Percentiles rank a stretch among this genome's conserved stretches.
These are phyloP conservation scores for Caretta caretta DNA, from an alignment of 2,113 vertebrate genomes.

Conservation along the genomic window DNA sequence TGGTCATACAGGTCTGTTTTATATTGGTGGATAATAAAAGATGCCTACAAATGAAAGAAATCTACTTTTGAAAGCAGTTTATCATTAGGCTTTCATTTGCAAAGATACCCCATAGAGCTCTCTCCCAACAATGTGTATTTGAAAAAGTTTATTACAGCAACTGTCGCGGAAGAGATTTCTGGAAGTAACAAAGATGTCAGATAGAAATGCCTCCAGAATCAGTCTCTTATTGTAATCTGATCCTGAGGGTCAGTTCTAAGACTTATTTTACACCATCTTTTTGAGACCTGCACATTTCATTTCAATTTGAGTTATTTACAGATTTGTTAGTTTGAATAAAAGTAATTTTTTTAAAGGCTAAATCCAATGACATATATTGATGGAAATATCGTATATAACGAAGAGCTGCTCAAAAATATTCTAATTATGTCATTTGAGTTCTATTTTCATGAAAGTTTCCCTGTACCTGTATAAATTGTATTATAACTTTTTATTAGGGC, in stretches of 20 bases:
- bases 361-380: neutral
- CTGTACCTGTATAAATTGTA: neutral
- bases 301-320: neutral
- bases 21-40: neutral
- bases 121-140: neutral
- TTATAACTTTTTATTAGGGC: neutral
- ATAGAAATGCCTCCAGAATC: rapidly evolving
- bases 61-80: neutral
- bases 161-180: neutral
- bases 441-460: neutral
- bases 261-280: neutral
- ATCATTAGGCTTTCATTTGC: neutral
- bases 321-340: neutral
- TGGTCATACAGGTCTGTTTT: neutral
- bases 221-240: rapidly evolving
- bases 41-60: neutral
- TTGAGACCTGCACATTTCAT: rapidly evolving
- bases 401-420: neutral
- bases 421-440: neutral
- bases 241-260: neutral
- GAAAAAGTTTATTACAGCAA: neutral
- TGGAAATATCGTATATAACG: neutral
- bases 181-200: neutral
- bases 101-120: neutral
- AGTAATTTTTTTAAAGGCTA: neutral